Percentiles rank a stretch among this genome's conserved stretches.
Conservation (phyloP, 2,113 vertebrate genomes). For the Tauraco erythrolophus region DNA sequence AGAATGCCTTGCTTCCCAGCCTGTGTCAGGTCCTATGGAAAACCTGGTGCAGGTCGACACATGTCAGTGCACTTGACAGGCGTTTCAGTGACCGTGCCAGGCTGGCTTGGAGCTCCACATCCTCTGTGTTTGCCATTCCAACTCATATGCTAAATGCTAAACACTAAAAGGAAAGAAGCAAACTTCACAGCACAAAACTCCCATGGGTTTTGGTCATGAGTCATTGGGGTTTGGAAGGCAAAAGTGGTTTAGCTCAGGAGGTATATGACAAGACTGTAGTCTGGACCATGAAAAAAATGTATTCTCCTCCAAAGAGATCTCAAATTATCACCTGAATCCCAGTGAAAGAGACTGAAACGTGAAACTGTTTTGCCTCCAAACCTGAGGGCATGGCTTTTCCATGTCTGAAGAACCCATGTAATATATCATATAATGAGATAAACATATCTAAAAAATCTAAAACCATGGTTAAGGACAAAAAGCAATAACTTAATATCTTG, state of each 20-base stretch:
- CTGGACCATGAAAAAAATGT: background rate
- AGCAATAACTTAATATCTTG: background rate
- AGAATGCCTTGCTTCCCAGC: accelerated
- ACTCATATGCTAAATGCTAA: background rate
- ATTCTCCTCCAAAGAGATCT: background rate
- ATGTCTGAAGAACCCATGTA: background rate
- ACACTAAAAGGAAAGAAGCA: background rate
- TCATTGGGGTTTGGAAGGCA: background rate
- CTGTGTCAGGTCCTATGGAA: background rate
- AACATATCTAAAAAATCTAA: background rate
- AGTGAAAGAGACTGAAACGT: background rate
- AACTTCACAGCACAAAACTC: background rate
- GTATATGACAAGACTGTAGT: background rate
- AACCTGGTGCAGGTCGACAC: accelerated
- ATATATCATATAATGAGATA: background rate
- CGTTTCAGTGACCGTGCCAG: background rate
- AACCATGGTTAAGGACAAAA: background rate
- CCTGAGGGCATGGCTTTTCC: background rate
- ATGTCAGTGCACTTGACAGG: background rate
- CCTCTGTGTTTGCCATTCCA: background rate
- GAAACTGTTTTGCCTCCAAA: background rate
- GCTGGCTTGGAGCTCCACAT: background rate
- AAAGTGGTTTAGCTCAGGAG: background rate
- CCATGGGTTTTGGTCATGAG: background rate
- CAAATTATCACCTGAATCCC: background rate